phyloP scores from a whole-genome alignment of 1,140 invertebrate species.

The Acromyrmex echinatior region DNA sequence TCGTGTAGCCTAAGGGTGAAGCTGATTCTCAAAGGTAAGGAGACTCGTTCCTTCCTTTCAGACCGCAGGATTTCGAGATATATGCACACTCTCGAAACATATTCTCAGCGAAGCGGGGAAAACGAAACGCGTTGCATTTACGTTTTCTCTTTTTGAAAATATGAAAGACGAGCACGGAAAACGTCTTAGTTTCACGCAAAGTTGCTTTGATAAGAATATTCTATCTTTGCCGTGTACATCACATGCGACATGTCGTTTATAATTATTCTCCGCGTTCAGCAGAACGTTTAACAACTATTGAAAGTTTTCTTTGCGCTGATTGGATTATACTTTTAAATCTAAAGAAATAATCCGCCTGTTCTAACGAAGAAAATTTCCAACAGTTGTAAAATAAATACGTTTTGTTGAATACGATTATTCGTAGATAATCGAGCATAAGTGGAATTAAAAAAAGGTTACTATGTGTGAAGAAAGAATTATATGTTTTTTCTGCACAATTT shows the following conservation, averaged over 20 bases:
- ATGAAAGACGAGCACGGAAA: background rate
- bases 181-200: slow-evolving; percentile 5
- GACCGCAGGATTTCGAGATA: slow-evolving; percentile 49
- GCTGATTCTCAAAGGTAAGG: slow-evolving; percentile 65
- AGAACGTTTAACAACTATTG: too few species aligned
- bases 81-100: slow-evolving; percentile 50
- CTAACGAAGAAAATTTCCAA: too few species aligned
- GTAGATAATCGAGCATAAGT: background rate
- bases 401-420: too few species aligned
- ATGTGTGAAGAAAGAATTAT: background rate
- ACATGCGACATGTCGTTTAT: background rate
- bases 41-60: slow-evolving; percentile 33
- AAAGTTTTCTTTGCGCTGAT: too few species aligned
- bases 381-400: too few species aligned
- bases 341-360: too few species aligned
- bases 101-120: slow-evolving; percentile 58
- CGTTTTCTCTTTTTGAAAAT: background rate
- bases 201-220: slow-evolving; percentile 9
- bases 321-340: too few species aligned
- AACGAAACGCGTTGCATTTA: slow-evolving; percentile 16
- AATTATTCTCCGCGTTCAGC: background rate
- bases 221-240: background rate
- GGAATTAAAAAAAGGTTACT: background rate
- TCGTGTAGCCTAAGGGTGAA: slow-evolving; percentile 49
- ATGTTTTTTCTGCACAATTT: background rate